Evolutionary conservation across 2,113 vertebrate species (phyloP), one percentile per base, ranked within the genome.

Genomic region (Notarius lentiginosus): DNA sequence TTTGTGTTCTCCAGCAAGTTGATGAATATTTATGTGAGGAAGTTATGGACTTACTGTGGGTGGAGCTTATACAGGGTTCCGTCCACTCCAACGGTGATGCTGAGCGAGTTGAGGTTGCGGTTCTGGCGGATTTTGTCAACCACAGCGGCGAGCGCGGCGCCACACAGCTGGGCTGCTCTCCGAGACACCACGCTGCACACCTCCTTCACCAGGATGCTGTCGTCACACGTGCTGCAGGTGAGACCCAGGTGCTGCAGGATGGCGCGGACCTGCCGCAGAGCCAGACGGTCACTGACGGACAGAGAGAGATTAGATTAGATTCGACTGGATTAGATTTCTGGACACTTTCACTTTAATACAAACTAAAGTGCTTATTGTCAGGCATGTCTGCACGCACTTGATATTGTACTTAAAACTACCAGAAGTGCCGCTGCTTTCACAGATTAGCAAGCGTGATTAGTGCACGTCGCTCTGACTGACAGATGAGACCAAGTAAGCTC

Each of bases 181-280:
- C 94, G 93, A 0, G 97, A 94, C 7, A 99, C 97, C 76, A 97
- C 96, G 0, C 95, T 89, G 89, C 98, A 99, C 91, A 99, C 98
- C 91, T 99, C 98, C 93, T 99, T 99, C 77, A 99, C 98, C 0
- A 98, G 96, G 85, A 99, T 98, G 90, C 98, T 98, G 95, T 99
- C 98, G 0, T 99, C 98, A 0, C 98, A 99, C 0, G 98, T 99
- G 92, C 95, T 96, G 91, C 91, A 95, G 85, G 97, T 96, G 53
- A 99, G 95, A 1, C 98, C 98, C 1, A 99, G 89, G 89, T 98
- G 97, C 91, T 96, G 97, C 76, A 99, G 95, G 91, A 99, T 99
- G 82, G 97, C 96, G 0, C 98, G 97, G 7, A 99, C 96, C 91
- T 99, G 98, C 0, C 98, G 95, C 94, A 99, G 95, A 30, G 98